These are phyloP conservation scores for Varecia variegata DNA, from an alignment of 2,797 vertebrate species.

Conservation along the genomic window DNA sequence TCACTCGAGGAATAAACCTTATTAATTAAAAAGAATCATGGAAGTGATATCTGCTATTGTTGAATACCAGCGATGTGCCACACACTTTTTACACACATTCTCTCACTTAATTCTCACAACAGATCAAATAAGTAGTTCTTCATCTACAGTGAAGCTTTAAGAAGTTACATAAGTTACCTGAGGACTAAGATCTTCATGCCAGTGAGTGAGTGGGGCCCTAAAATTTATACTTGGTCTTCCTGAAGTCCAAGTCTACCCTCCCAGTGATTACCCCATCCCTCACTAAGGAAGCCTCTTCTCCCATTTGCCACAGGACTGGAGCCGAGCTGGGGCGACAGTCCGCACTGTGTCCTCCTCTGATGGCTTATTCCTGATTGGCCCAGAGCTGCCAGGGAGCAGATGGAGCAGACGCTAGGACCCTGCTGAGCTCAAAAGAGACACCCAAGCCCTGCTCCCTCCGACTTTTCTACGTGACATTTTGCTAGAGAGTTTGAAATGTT, in stretches of 20 bases:
- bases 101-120: not conserved
- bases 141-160: not conserved
- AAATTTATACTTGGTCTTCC: not conserved
- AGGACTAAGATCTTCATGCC: not conserved
- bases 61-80: not conserved
- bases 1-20: not conserved
- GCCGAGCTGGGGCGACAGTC: not conserved
- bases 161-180: not conserved
- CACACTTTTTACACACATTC: not conserved
- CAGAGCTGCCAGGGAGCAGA: slow-evolving; percentile 60
- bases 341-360: not conserved
- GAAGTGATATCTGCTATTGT: not conserved
- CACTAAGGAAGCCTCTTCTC: not conserved
- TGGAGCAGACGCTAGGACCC: slow-evolving; percentile 48
- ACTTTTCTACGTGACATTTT: slow-evolving; percentile 31
- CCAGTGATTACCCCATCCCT: not conserved
- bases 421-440: slow-evolving; percentile 39
- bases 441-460: not conserved
- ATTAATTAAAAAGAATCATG: not conserved
- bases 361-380: slow-evolving; percentile 37
- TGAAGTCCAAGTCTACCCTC: not conserved
- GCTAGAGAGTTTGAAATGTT: slow-evolving; percentile 31
- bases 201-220: not conserved
- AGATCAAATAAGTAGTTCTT: not conserved
- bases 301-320: not conserved